A percentile compares a stretch with the other conserved stretches of the same genome.
These are phyloP conservation scores for Semibalanus balanoides DNA, from an alignment of 1,140 invertebrate genomes.

Conservation along the genomic window DNA sequence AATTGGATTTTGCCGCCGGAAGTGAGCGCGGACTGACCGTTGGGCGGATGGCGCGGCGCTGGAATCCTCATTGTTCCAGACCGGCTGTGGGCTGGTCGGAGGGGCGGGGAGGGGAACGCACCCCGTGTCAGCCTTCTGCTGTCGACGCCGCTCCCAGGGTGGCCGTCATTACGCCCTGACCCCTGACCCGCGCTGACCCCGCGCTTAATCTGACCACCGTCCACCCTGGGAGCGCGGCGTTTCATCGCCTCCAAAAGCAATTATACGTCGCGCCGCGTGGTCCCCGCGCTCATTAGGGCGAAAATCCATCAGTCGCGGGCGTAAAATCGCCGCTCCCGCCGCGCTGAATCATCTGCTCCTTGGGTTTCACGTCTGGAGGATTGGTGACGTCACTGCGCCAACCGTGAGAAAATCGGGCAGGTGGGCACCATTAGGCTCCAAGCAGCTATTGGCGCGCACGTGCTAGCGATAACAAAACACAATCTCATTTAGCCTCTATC, in stretches of 20 bases:
- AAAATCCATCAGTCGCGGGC: neutral
- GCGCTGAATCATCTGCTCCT: neutral
- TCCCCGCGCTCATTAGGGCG: neutral
- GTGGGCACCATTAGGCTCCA: neutral
- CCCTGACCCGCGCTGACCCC: neutral
- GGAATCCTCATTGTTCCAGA: too few relatives aligned
- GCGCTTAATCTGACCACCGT: too few relatives aligned
- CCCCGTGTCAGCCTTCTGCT: too few relatives aligned
- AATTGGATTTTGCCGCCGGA: too few relatives aligned
- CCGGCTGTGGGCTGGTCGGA: too few relatives aligned
- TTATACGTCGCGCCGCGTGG: neutral
- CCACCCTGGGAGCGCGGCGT: neutral
- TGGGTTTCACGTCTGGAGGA: neutral
- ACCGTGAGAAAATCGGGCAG: conserved; percentile 7
- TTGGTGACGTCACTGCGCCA: neutral
- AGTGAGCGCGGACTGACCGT: too few relatives aligned
- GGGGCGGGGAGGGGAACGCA: too few relatives aligned
- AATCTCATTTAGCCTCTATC: neutral
- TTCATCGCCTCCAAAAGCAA: neutral
- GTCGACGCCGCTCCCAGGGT: neutral
- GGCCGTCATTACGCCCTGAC: neutral
- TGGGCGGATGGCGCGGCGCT: too few relatives aligned
- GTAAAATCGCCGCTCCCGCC: neutral
- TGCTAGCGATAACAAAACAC: conserved; percentile 6
- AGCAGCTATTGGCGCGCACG: conserved; percentile 4